A percentile compares a stretch with the other conserved stretches of the same genome.
phyloP scores from a whole-genome alignment of 2,888 invertebrate genomes.

The Rhogogaster chlorosoma region DNA sequence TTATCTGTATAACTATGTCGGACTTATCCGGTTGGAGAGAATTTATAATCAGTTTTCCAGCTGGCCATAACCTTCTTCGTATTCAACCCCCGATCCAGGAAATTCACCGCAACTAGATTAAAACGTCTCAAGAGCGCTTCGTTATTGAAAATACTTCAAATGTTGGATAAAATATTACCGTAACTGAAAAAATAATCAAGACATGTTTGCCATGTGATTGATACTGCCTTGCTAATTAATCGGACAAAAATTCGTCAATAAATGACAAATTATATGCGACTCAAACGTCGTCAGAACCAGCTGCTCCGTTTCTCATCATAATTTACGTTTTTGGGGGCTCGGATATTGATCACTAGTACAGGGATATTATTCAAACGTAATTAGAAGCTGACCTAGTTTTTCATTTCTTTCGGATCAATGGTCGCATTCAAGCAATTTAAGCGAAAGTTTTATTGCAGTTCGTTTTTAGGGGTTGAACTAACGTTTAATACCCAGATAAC shows the following conservation, averaged over 20 bases:
- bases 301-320: not conserved
- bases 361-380: not conserved
- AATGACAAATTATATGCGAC: not conserved
- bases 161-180: not conserved
- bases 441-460: not conserved
- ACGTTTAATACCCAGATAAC: not conserved
- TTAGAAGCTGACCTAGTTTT: not conserved
- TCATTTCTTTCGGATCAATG: not conserved
- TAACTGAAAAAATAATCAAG: not conserved
- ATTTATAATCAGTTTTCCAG: slow-evolving; percentile 32
- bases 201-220: not conserved
- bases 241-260: not conserved
- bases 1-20: not conserved
- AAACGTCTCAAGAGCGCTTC: slow-evolving; percentile 5
- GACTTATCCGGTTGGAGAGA: slow-evolving; percentile 4
- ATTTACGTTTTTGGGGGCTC: not conserved
- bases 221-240: not conserved
- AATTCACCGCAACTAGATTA: slow-evolving; percentile 28
- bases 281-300: not conserved
- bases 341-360: not conserved
- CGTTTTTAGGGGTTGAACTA: not conserved
- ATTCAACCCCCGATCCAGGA: not conserved
- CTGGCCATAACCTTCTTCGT: not conserved
- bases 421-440: not conserved
- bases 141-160: not conserved